These are phyloP conservation scores for Urocitellus parryii DNA, from an alignment of 2,113 vertebrate species.

Conservation along the genomic window DNA sequence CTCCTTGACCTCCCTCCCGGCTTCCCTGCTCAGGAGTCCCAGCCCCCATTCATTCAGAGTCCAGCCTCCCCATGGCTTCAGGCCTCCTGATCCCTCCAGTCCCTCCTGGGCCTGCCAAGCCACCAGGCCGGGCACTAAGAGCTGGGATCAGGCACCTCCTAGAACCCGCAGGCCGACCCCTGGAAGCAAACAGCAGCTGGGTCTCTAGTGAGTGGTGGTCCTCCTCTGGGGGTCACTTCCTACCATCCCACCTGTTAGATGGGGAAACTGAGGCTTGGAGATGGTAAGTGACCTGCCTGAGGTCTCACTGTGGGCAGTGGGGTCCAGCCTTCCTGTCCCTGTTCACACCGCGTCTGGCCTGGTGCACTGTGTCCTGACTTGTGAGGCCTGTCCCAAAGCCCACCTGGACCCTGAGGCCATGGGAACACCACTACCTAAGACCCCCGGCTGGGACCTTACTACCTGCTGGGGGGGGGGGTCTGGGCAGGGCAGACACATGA, in stretches of 20 bases:
- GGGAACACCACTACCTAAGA: background rate
- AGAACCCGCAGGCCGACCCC: background rate
- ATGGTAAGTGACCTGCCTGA: background rate
- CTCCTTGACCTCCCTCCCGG: background rate
- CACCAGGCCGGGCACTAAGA: background rate
- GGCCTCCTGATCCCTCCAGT: background rate
- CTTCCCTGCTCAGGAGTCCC: background rate
- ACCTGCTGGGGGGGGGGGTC: background rate
- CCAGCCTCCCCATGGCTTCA: background rate
- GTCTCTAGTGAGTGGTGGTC: background rate
- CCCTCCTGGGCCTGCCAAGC: background rate
- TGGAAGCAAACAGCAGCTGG: background rate
- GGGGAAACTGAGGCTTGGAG: background rate
- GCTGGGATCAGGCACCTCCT: background rate
- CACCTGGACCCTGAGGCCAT: background rate
- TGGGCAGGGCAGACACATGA: background rate
- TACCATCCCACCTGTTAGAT: background rate
- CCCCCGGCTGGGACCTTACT: background rate
- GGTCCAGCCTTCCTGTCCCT: background rate
- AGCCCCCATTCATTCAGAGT: background rate
- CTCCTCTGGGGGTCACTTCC: background rate
- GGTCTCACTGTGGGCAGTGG: background rate
- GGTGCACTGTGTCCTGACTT: background rate
- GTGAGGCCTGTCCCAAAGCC: background rate
- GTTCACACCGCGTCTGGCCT: background rate